These are phyloP conservation scores for Ylistrum balloti DNA, from an alignment of 1,140 invertebrate species.

Conservation along the genomic window DNA sequence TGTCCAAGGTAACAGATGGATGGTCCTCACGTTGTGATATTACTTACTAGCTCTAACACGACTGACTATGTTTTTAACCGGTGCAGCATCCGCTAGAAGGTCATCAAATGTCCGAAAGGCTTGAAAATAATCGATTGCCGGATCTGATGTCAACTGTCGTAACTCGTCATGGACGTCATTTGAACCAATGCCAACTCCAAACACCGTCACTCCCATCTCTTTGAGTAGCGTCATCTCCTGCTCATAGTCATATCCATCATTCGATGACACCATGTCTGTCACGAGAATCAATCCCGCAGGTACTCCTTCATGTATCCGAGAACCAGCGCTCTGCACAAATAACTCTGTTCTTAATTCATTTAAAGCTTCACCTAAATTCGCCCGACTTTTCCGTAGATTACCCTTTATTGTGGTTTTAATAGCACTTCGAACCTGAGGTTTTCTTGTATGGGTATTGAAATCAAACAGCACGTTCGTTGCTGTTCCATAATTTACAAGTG, in stretches of 20 bases:
- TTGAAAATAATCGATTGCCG: constrained; percentile 50
- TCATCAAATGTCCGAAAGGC: constrained; percentile 34
- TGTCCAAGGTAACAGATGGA: too few relatives aligned
- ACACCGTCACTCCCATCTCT: constrained; percentile 65
- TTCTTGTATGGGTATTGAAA: constrained; percentile 60
- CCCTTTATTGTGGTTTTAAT: constrained; percentile 51
- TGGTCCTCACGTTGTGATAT: too few relatives aligned
- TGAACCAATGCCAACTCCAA: constrained; percentile 61
- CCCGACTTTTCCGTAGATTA: constrained; percentile 51
- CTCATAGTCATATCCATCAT: constrained; percentile 52
- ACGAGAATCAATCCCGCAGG: constrained; percentile 70
- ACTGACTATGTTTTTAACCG: constrained; percentile 43
- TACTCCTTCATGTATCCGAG: constrained; percentile 47
- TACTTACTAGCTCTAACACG: constrained; percentile 59
- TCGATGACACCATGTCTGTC: constrained; percentile 66
- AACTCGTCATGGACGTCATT: constrained; percentile 63
- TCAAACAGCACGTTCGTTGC: constrained; percentile 54
- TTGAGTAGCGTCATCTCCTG: constrained; percentile 65
- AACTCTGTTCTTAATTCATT: constrained; percentile 42
- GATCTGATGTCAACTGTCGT: constrained; percentile 57
- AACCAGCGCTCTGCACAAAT: constrained; percentile 50
- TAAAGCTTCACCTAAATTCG: constrained; percentile 56
- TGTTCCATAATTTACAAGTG: constrained; percentile 56
- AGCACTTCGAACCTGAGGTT: constrained; percentile 52
- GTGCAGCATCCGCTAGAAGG: constrained; percentile 4